Evolutionary conservation across 1,140 invertebrate species (phyloP).

Genomic region (Paraescarpia echinospica): DNA sequence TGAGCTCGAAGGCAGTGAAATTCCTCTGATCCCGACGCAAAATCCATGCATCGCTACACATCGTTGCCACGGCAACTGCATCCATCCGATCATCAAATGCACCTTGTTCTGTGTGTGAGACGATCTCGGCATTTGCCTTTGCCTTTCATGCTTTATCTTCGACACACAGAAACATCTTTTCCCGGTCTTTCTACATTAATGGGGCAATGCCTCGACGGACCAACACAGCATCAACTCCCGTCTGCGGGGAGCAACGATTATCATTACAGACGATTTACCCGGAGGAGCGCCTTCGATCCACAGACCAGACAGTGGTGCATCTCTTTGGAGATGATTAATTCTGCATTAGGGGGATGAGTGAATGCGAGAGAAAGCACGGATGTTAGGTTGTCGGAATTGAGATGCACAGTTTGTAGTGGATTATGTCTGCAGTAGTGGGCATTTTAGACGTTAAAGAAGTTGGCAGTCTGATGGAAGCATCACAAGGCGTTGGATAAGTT

Average conservation of each 20-base stretch:
- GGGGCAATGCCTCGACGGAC: background rate
- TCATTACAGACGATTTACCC: background rate
- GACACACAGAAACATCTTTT: background rate
- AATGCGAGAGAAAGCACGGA: background rate
- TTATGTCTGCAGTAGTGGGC: background rate
- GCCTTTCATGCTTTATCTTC: background rate
- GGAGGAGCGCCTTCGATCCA: background rate
- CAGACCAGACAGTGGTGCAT: background rate
- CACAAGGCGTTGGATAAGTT: background rate
- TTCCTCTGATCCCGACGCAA: background rate
- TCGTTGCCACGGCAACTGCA: background rate
- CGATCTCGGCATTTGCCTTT: background rate
- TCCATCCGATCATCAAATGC: background rate
- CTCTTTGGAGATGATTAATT: background rate
- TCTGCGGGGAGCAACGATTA: background rate
- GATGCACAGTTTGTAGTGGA: background rate
- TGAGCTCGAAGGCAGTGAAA: background rate
- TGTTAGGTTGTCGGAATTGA: background rate
- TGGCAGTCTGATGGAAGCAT: background rate
- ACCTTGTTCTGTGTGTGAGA: background rate
- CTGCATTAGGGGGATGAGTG: background rate
- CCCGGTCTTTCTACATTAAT: background rate
- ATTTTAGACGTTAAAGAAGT: background rate
- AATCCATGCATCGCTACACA: background rate
- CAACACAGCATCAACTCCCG: background rate